Evolutionary conservation across 2,113 vertebrate species (phyloP).

Genomic region (Poecile atricapillus): DNA sequence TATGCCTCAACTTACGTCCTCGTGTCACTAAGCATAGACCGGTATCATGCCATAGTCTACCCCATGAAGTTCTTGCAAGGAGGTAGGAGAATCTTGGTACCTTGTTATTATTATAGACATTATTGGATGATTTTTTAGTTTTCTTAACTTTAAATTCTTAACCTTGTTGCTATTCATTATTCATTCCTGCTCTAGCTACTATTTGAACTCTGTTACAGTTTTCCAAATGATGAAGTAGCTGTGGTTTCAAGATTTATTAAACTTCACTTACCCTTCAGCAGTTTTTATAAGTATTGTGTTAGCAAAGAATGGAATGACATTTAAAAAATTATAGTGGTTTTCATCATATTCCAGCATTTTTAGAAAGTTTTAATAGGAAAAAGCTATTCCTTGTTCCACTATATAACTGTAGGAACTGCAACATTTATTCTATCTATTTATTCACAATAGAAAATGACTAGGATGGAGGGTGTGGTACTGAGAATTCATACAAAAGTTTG

Average conservation of each 20-base stretch:
- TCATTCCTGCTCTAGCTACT: neutral
- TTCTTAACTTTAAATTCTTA: neutral
- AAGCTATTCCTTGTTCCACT: neutral
- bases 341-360: neutral
- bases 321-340: neutral
- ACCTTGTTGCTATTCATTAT: neutral
- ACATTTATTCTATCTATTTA: neutral
- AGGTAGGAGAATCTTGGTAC: conserved; percentile 61
- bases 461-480: neutral
- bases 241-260: neutral
- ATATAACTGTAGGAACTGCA: neutral
- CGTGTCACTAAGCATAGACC: conserved; percentile 78
- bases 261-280: neutral
- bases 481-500: neutral
- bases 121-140: neutral
- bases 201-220: neutral
- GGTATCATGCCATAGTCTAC: conserved; percentile 78
- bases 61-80: conserved; percentile 81
- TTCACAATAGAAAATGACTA: neutral
- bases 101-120: neutral
- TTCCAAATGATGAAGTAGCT: neutral
- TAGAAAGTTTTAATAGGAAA: neutral
- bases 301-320: conserved; percentile 1
- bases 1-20: conserved; percentile 78
- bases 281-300: conserved; percentile 8